These are phyloP conservation scores for Drosophila seclusa DNA, from an alignment of 2,888 invertebrate species.

Conservation along the genomic window DNA sequence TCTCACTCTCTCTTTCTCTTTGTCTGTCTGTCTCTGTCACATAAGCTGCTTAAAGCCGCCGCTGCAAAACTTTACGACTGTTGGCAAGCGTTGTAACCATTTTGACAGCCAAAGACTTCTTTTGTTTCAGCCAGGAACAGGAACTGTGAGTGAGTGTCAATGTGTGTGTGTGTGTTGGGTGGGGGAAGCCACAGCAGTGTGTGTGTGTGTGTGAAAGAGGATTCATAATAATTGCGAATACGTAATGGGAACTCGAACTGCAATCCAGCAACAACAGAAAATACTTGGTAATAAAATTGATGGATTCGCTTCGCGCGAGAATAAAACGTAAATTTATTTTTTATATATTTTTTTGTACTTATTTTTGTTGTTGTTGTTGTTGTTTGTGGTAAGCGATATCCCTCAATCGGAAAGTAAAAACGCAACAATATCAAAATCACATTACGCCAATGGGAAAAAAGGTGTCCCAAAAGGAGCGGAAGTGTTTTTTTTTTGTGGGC, in stretches of 20 bases:
- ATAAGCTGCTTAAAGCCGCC: conserved; percentile 73
- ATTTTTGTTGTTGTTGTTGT: background rate
- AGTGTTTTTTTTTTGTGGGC: background rate
- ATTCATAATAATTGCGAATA: conserved; percentile 54
- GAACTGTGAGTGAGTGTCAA: conserved; percentile 18
- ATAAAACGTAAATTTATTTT: conserved; percentile 51
- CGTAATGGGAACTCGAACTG: conserved; percentile 27
- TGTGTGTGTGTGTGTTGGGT: conserved; percentile 9
- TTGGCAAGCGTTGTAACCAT: conserved; percentile 59
- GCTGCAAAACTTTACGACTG: conserved; percentile 68
- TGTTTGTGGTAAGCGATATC: conserved; percentile 24
- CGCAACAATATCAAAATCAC: conserved; percentile 44
- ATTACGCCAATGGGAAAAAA: conserved; percentile 28
- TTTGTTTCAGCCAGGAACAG: conserved; percentile 48
- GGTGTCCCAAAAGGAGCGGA: conserved; percentile 27
- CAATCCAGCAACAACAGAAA: conserved; percentile 42
- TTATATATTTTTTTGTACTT: background rate
- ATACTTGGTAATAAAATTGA: conserved; percentile 73
- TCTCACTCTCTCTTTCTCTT: background rate
- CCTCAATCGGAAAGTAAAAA: conserved; percentile 16
- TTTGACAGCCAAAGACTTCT: conserved; percentile 42
- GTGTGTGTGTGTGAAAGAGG: conserved; percentile 36
- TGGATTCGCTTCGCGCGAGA: conserved; percentile 75
- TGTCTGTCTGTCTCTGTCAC: conserved; percentile 22
- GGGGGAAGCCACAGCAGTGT: conserved; percentile 44